Conservation (phyloP, 1,140 invertebrate genomes). For the Zaprionus gabonicus region DNA sequence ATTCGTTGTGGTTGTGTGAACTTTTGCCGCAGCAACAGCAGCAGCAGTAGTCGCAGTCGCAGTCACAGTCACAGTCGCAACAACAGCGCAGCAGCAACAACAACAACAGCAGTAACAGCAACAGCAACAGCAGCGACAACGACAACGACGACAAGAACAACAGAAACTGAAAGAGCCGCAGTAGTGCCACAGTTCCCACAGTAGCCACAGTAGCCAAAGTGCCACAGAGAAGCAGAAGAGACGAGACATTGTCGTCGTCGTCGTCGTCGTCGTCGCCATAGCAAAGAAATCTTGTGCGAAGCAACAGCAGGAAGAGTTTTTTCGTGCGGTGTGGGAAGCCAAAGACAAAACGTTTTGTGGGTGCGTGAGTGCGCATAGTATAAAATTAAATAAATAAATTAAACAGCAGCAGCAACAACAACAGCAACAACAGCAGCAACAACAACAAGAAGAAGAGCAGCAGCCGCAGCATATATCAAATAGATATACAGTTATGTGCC, state of each 20-base stretch:
- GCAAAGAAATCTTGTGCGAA: slow-evolving; percentile 36
- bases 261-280: slow-evolving; percentile 31
- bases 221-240: slow-evolving; percentile 19
- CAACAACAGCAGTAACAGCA: slow-evolving; percentile 20
- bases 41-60: slow-evolving; percentile 53
- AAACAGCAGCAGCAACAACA: slow-evolving; percentile 42
- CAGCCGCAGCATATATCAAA: slow-evolving; percentile 40
- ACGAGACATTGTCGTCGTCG: slow-evolving; percentile 45
- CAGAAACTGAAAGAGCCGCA: slow-evolving; percentile 1
- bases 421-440: slow-evolving; percentile 27
- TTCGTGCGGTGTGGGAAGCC: slow-evolving; percentile 39
- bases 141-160: slow-evolving; percentile 13
- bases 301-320: slow-evolving; percentile 71
- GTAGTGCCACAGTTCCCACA: slow-evolving; percentile 10
- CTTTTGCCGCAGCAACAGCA: slow-evolving; percentile 52
- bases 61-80: slow-evolving; percentile 41
- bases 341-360: slow-evolving; percentile 58
- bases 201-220: slow-evolving; percentile 10
- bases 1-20: slow-evolving; percentile 80
- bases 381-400: slow-evolving; percentile 78
- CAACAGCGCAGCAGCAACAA: slow-evolving; percentile 26
- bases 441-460: slow-evolving; percentile 42
- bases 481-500: slow-evolving; percentile 58
- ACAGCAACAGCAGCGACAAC: slow-evolving; percentile 7
- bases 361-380: slow-evolving; percentile 81